phyloP scores from a whole-genome alignment of 2,113 vertebrate genomes.

The Craseonycteris thonglongyai region DNA sequence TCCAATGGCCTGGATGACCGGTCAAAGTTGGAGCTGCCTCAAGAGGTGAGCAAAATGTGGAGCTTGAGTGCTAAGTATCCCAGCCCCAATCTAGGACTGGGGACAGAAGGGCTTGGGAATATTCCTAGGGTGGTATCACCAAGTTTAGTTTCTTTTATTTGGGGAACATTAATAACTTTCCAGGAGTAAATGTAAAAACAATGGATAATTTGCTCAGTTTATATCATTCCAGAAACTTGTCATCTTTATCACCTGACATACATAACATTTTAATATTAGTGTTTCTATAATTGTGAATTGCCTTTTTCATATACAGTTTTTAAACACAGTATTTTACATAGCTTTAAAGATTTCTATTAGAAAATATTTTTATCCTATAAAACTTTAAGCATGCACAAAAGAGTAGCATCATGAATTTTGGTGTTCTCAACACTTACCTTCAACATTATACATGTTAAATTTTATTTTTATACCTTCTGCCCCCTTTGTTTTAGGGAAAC shows the following conservation, averaged over 20 bases:
- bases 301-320: slow-evolving; percentile 14
- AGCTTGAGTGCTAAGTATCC: neutral
- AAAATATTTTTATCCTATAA: slow-evolving; percentile 15
- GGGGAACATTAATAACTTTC: neutral
- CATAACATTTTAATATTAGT: neutral
- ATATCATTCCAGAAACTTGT: neutral
- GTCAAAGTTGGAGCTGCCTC: slow-evolving; percentile 91
- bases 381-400: neutral
- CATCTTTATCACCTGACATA: neutral
- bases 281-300: neutral
- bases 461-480: neutral
- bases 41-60: slow-evolving; percentile 85
- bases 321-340: neutral
- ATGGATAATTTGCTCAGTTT: slow-evolving; percentile 4
- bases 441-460: neutral
- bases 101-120: neutral
- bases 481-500: slow-evolving; percentile 11
- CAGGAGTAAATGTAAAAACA: neutral
- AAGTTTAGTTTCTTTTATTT: slow-evolving; percentile 24
- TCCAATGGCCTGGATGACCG: slow-evolving; percentile 88
- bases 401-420: neutral
- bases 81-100: neutral
- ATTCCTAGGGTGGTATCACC: neutral
- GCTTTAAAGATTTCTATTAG: neutral
- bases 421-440: neutral